These are phyloP conservation scores for Oxytorus armatus DNA, from an alignment of 2,888 invertebrate genomes.

Conservation along the genomic window DNA sequence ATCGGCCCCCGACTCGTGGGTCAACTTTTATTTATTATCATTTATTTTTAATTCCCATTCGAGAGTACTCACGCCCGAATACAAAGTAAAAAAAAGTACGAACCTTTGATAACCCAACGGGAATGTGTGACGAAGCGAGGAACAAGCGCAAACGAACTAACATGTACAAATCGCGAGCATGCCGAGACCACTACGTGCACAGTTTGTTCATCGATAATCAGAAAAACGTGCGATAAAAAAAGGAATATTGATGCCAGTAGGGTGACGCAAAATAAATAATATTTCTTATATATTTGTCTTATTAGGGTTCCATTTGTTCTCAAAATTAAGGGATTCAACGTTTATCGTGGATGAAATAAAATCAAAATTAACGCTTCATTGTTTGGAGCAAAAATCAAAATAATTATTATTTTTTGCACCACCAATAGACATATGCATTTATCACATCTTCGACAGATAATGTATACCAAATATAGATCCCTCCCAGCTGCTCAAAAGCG, in stretches of 20 bases:
- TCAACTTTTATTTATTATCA: background rate
- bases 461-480: slow-evolving; percentile 1
- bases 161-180: background rate
- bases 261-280: background rate
- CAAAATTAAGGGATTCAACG: too few species aligned
- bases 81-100: background rate
- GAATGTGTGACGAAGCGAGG: background rate
- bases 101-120: background rate
- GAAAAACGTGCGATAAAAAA: background rate
- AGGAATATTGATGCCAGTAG: background rate
- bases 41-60: background rate
- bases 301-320: background rate
- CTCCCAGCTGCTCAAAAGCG: slow-evolving; percentile 5
- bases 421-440: too few species aligned
- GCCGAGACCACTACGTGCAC: background rate
- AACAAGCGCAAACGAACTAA: background rate
- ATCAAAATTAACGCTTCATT: too few species aligned
- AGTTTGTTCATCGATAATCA: slow-evolving; percentile 2
- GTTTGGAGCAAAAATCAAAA: too few species aligned
- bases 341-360: too few species aligned
- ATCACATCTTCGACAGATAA: too few species aligned
- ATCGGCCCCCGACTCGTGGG: background rate
- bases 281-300: background rate
- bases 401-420: too few species aligned
- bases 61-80: too few species aligned